These are phyloP conservation scores for Sanderia malayensis DNA, from an alignment of 30 jellyfish, hydroid and myxozoan genomes.

Conservation along the genomic window DNA sequence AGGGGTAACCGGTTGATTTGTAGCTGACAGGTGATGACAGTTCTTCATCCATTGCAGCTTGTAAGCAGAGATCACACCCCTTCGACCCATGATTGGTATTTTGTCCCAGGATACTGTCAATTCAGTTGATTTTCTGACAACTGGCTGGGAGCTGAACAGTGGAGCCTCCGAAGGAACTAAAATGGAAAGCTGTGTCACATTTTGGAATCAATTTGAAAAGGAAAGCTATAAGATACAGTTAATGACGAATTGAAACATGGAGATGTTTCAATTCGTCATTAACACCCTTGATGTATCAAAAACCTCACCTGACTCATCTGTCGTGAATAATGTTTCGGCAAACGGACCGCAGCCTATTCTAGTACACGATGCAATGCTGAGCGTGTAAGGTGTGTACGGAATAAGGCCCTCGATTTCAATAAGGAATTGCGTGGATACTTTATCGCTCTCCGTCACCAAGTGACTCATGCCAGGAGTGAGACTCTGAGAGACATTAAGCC, in stretches of 20 bases:
- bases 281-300: no score
- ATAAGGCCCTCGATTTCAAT: constrained; percentile 24
- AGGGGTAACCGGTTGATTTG: neutral
- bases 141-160: neutral
- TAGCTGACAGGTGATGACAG: constrained; percentile 26
- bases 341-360: constrained; percentile 53
- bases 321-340: neutral
- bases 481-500: neutral
- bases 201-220: no score
- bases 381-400: constrained; percentile 27
- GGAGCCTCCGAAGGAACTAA: constrained; percentile 43
- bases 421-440: no score
- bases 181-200: no score
- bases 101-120: constrained; percentile 33
- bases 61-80: constrained; percentile 39
- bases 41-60: constrained; percentile 44
- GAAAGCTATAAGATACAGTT: no score
- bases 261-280: no score
- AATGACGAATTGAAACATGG: no score
- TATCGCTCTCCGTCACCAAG: no score
- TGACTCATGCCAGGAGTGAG: neutral
- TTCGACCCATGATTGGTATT: constrained; percentile 29
- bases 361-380: constrained; percentile 25
- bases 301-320: constrained; percentile 25
- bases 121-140: neutral